Percentiles rank a stretch among this genome's conserved stretches.
These are phyloP conservation scores for Agonopterix arenella DNA, from an alignment of 2,888 invertebrate genomes.

Conservation along the genomic window DNA sequence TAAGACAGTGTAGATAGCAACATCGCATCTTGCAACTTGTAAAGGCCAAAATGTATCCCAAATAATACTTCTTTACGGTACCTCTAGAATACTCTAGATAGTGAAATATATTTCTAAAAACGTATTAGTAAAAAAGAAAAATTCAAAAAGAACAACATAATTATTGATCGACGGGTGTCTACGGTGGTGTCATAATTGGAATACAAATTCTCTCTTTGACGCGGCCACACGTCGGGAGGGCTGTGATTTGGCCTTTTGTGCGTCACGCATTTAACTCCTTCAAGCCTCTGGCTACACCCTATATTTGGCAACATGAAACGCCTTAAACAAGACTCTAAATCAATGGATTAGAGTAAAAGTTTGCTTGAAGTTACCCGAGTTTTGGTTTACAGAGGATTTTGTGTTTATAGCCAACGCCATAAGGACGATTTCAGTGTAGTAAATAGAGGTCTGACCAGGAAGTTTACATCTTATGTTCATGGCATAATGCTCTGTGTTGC, in stretches of 20 bases:
- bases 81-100: neutral
- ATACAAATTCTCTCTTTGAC: conserved; percentile 74
- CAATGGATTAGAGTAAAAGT: conserved; percentile 14
- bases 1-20: too few species aligned
- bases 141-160: conserved; percentile 14
- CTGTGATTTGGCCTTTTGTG: conserved; percentile 76
- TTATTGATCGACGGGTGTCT: conserved; percentile 34
- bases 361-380: conserved; percentile 9
- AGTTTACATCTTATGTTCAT: conserved; percentile 7
- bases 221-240: conserved; percentile 53
- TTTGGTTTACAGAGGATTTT: conserved; percentile 42
- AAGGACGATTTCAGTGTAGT: conserved; percentile 52
- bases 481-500: conserved; percentile 33
- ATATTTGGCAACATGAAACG: conserved; percentile 2
- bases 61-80: neutral
- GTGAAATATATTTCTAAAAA: neutral
- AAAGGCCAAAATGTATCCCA: too few species aligned
- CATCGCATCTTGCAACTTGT: too few species aligned
- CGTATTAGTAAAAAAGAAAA: neutral
- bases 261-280: conserved; percentile 73
- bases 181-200: conserved; percentile 64
- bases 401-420: conserved; percentile 49
- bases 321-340: conserved; percentile 34
- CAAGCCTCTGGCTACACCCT: conserved; percentile 54
- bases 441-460: conserved; percentile 14